Percentiles rank a stretch among this genome's conserved stretches.
Evolutionary conservation across 2,888 invertebrate genomes (phyloP).

Genomic region (Pseudococcus viburni): DNA sequence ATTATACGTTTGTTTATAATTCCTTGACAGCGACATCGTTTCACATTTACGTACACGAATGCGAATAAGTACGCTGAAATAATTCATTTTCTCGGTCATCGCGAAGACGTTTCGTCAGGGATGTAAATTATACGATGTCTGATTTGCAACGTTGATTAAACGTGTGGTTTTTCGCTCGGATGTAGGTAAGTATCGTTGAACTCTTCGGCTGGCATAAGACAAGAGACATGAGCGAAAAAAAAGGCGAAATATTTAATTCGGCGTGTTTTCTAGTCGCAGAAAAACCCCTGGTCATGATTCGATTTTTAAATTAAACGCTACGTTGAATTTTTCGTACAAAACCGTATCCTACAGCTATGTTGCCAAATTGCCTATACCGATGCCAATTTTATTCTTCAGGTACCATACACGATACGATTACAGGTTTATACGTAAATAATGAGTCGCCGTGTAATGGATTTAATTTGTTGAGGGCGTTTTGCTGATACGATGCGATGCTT

Average conservation of each 20-base stretch:
- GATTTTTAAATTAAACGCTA: constrained; percentile 48
- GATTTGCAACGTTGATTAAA: constrained; percentile 47
- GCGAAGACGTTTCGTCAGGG: constrained; percentile 34
- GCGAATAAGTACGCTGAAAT: too few species aligned
- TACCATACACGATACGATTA: neutral
- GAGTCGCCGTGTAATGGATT: neutral
- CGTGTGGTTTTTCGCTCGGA: neutral
- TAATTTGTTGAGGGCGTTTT: constrained; percentile 37
- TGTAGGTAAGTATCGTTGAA: constrained; percentile 21
- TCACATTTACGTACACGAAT: too few species aligned
- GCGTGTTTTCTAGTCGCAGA: neutral
- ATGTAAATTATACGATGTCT: constrained; percentile 43
- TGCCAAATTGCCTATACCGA: neutral
- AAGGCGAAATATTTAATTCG: constrained; percentile 26
- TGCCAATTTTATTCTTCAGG: constrained; percentile 27
- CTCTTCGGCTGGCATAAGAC: neutral
- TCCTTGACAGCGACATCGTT: too few species aligned
- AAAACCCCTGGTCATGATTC: constrained; percentile 29
- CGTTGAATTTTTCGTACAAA: constrained; percentile 16
- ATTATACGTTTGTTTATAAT: too few species aligned
- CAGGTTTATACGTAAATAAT: constrained; percentile 2
- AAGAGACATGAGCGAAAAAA: neutral
- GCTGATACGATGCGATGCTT: neutral
- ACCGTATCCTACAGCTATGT: neutral
- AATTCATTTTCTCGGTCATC: constrained; percentile 41